A percentile compares a stretch with the other conserved stretches of the same genome.
Conservation (phyloP, 2,113 vertebrate species). For the Excalfactoria chinensis region DNA sequence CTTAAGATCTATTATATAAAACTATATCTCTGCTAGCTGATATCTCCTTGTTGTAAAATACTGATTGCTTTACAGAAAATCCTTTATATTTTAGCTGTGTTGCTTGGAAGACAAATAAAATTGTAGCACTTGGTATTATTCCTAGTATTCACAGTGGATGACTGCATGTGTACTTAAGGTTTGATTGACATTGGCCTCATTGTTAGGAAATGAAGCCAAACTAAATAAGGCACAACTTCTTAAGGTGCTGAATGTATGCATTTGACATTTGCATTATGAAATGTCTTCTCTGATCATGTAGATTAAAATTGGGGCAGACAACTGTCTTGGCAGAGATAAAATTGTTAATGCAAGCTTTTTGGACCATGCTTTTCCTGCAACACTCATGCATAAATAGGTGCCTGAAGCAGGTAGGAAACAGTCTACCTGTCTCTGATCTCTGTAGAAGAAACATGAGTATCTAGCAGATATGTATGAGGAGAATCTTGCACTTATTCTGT, state of each 20-base stretch:
- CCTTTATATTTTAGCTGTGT: background rate
- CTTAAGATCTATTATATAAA: background rate
- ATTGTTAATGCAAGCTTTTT: background rate
- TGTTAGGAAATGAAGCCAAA: background rate
- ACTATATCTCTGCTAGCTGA: background rate
- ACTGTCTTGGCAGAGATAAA: background rate
- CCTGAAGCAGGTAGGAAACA: background rate
- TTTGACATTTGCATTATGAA: background rate
- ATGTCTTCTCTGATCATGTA: background rate
- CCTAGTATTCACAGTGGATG: background rate
- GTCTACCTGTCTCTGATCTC: background rate
- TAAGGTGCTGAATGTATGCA: background rate
- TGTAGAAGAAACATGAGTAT: background rate
- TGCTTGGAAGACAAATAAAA: background rate
- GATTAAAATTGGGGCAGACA: background rate
- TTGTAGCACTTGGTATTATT: background rate
- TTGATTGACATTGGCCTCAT: background rate
- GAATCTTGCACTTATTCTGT: background rate
- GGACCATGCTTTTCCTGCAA: background rate
- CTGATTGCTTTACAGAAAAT: background rate
- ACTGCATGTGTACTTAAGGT: background rate
- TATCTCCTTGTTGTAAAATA: constrained; percentile 7
- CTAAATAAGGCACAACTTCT: background rate
- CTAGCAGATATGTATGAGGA: background rate
- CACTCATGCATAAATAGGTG: background rate